Evolutionary conservation across 1,140 invertebrate genomes (phyloP).

Genomic region (Bombus difficillimus): DNA sequence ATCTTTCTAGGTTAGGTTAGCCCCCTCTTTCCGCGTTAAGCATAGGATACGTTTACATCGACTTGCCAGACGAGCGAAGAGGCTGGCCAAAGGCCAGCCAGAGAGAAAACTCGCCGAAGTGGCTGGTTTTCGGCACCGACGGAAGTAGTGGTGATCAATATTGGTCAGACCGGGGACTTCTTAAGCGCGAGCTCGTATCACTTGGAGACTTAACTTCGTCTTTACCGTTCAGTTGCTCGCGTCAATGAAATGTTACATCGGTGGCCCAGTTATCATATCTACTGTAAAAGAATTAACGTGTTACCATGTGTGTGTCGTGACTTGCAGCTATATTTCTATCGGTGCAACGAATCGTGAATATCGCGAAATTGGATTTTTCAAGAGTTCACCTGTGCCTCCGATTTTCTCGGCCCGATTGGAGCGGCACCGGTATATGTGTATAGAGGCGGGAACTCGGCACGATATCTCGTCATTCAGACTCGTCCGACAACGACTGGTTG

Average conservation of each 20-base stretch:
- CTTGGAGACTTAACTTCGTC: constrained; percentile 11
- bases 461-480: background rate
- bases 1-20: constrained; percentile 81
- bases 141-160: constrained; percentile 76
- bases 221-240: constrained; percentile 21
- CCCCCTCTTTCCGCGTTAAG: constrained; percentile 76
- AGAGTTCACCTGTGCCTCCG: background rate
- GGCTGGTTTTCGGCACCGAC: constrained; percentile 57
- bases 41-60: constrained; percentile 77
- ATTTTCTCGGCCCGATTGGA: background rate
- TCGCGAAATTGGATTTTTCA: constrained; percentile 32
- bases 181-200: constrained; percentile 44
- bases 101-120: constrained; percentile 47
- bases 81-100: constrained; percentile 73
- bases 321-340: background rate
- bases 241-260: background rate
- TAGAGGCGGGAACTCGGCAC: background rate
- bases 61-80: constrained; percentile 60
- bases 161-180: constrained; percentile 67
- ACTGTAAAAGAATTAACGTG: background rate
- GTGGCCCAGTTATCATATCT: background rate
- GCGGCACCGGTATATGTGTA: no score
- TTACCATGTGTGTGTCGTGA: background rate
- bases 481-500: background rate
- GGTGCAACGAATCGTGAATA: background rate